Conservation (phyloP, 2,113 vertebrate species). For the Erythrolamprus reginae region DNA sequence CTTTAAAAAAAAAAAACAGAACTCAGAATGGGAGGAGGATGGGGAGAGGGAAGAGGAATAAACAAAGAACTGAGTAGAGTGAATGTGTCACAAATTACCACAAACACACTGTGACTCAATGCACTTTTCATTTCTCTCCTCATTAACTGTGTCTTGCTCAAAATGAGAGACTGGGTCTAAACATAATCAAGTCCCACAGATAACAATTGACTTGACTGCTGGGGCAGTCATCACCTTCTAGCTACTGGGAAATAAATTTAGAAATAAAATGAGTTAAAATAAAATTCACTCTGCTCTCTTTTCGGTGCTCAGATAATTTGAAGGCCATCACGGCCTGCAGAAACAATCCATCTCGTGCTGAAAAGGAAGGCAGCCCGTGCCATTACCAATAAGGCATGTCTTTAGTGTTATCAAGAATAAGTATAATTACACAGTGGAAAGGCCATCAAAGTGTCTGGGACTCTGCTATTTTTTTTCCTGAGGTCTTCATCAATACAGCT, state of each 20-base stretch:
- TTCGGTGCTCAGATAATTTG: constrained; percentile 71
- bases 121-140: constrained; percentile 79
- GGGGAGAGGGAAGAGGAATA: constrained; percentile 56
- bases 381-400: constrained; percentile 64
- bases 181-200: constrained; percentile 76
- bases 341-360: constrained; percentile 70
- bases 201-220: constrained; percentile 75
- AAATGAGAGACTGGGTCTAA: constrained; percentile 72
- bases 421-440: constrained; percentile 70
- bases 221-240: constrained; percentile 68
- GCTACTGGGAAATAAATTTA: constrained; percentile 74
- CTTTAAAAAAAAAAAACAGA: constrained; percentile 54
- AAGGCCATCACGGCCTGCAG: constrained; percentile 70
- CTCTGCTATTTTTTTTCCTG: constrained; percentile 57
- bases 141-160: constrained; percentile 79
- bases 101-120: constrained; percentile 74
- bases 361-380: constrained; percentile 63
- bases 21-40: constrained; percentile 51
- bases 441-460: constrained; percentile 64
- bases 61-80: constrained; percentile 71
- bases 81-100: constrained; percentile 78
- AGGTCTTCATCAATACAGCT: constrained; percentile 70
- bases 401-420: constrained; percentile 67
- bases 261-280: constrained; percentile 81
- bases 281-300: constrained; percentile 73